Conservation (phyloP, 2,888 invertebrate genomes). For the Chaitophorus viminalis region DNA sequence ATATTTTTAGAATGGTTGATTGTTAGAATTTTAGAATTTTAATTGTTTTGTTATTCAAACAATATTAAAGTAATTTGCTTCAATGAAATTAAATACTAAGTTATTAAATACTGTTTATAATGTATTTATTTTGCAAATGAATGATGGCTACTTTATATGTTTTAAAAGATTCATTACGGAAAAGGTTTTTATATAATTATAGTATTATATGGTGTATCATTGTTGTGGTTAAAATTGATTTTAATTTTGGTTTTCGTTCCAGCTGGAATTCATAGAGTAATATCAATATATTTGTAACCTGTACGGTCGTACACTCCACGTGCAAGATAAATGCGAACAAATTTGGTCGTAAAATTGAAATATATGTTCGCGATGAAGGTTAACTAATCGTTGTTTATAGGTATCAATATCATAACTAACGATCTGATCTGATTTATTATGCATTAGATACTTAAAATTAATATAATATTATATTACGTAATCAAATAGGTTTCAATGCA, state of each 20-base stretch:
- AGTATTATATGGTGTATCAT: too few relatives aligned
- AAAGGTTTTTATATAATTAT: too few relatives aligned
- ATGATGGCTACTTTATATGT: too few relatives aligned
- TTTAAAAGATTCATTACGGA: too few relatives aligned
- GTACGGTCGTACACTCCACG: neutral
- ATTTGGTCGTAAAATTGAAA: neutral
- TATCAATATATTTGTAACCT: neutral
- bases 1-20: too few relatives aligned
- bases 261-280: neutral
- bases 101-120: too few relatives aligned
- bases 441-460: neutral
- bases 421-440: neutral
- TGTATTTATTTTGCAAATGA: too few relatives aligned
- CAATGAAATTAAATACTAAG: too few relatives aligned
- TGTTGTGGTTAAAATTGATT: too few relatives aligned
- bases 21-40: too few relatives aligned
- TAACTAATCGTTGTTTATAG: neutral
- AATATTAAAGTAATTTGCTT: too few relatives aligned
- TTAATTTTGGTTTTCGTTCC: neutral
- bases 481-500: neutral
- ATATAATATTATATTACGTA: neutral
- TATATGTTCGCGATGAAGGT: neutral
- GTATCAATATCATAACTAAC: neutral
- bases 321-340: neutral
- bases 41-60: too few relatives aligned